A percentile compares a stretch with the other conserved stretches of the same genome.
Evolutionary conservation across 1,140 invertebrate genomes (phyloP).

Genomic region (Pteromalus puparum): DNA sequence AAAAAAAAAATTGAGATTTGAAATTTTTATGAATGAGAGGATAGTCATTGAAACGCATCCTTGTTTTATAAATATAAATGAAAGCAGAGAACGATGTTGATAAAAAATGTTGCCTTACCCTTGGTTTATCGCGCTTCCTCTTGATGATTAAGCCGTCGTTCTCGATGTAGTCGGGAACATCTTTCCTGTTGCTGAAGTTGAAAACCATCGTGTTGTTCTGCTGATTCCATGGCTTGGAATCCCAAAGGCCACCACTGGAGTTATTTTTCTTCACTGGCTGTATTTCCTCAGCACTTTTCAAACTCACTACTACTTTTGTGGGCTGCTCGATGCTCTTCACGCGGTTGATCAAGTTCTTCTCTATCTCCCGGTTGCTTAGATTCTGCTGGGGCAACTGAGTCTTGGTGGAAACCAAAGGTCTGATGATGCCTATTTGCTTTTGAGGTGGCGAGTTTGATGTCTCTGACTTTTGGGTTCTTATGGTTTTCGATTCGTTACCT

Average conservation of each 20-base stretch:
- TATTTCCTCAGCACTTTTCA: slow-evolving; percentile 73
- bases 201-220: slow-evolving; percentile 87
- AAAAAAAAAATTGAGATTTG: no score
- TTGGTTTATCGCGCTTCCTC: slow-evolving; percentile 80
- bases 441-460: slow-evolving; percentile 66
- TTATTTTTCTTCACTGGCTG: slow-evolving; percentile 68
- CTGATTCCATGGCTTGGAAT: slow-evolving; percentile 76
- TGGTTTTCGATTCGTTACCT: slow-evolving; percentile 67
- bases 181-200: slow-evolving; percentile 89
- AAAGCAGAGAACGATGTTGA: neutral
- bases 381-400: slow-evolving; percentile 70
- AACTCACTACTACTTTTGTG: slow-evolving; percentile 75
- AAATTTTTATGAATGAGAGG: no score
- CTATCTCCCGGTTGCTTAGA: slow-evolving; percentile 80
- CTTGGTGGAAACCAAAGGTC: slow-evolving; percentile 77
- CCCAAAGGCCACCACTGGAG: slow-evolving; percentile 72
- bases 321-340: slow-evolving; percentile 79
- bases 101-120: slow-evolving; percentile 77
- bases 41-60: neutral
- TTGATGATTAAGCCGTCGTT: slow-evolving; percentile 88
- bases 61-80: neutral
- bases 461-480: slow-evolving; percentile 66
- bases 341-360: slow-evolving; percentile 84
- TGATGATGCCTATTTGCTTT: slow-evolving; percentile 79
- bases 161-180: slow-evolving; percentile 92